A percentile compares a stretch with the other conserved stretches of the same genome.
These are phyloP conservation scores for Xiphydria camelus DNA, from an alignment of 2,888 invertebrate genomes.

Conservation along the genomic window DNA sequence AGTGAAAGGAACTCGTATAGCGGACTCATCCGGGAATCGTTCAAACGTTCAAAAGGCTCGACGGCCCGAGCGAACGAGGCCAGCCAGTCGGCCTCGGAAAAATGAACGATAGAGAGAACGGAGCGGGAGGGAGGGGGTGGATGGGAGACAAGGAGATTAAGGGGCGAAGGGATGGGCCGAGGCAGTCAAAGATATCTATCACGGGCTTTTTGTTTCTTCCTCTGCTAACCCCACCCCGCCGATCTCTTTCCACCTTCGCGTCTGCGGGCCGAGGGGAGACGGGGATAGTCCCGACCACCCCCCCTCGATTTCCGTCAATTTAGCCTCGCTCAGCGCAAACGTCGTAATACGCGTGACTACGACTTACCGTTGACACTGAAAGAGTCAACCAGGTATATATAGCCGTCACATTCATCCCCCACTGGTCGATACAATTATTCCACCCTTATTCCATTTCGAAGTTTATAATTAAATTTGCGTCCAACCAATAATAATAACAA, in stretches of 20 bases:
- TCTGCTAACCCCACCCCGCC: slow-evolving; percentile 3
- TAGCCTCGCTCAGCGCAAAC: no score
- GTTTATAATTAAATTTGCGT: no score
- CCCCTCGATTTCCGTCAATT: no score
- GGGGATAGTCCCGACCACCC: no score
- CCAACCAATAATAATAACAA: no score
- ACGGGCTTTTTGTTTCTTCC: slow-evolving; percentile 40
- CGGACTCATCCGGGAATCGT: slow-evolving; percentile 52
- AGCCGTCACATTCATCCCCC: no score
- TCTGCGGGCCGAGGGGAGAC: no score
- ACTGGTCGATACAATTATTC: no score
- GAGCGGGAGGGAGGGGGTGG: slow-evolving; percentile 12
- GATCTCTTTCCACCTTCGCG: slow-evolving; percentile 7
- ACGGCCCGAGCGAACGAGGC: slow-evolving; percentile 37
- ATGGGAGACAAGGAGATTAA: slow-evolving; percentile 22
- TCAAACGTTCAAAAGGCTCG: slow-evolving; percentile 49
- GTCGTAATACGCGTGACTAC: no score
- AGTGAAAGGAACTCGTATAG: slow-evolving; percentile 45
- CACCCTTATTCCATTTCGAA: no score
- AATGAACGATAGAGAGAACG: slow-evolving; percentile 46
- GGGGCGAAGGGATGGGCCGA: slow-evolving; percentile 31
- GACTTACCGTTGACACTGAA: no score
- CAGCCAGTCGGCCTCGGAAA: slow-evolving; percentile 45
- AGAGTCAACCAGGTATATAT: no score
- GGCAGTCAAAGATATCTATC: slow-evolving; percentile 43